Evolutionary conservation across 1,140 invertebrate genomes (phyloP).

Genomic region (Dendroctonus ponderosae): DNA sequence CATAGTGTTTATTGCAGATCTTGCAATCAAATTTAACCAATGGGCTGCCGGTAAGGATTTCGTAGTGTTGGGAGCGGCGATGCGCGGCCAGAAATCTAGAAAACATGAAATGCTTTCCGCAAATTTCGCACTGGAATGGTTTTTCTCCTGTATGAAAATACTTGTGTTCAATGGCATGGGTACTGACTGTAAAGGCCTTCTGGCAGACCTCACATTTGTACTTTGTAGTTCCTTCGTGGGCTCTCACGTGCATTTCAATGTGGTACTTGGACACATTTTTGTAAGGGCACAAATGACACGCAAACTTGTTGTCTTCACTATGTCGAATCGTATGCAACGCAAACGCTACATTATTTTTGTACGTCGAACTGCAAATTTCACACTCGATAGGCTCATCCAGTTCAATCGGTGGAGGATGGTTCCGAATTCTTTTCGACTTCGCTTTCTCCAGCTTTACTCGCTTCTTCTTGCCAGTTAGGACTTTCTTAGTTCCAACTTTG

Average conservation of each 20-base stretch:
- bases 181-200: conserved; percentile 54
- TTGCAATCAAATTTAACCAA: conserved; percentile 48
- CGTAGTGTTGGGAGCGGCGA: conserved; percentile 47
- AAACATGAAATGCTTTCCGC: conserved; percentile 55
- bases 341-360: conserved; percentile 43
- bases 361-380: conserved; percentile 44
- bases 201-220: conserved; percentile 55
- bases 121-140: conserved; percentile 63
- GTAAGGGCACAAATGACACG: conserved; percentile 52
- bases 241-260: conserved; percentile 49
- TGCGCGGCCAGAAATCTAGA: conserved; percentile 48
- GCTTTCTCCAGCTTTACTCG: neutral
- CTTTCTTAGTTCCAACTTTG: conserved; percentile 1
- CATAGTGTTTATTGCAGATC: conserved; percentile 49
- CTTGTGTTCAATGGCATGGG: conserved; percentile 51
- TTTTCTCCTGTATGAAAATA: conserved; percentile 59
- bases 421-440: conserved; percentile 34
- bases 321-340: conserved; percentile 47
- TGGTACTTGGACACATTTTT: conserved; percentile 51
- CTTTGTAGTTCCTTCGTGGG: conserved; percentile 52
- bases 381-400: conserved; percentile 43
- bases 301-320: conserved; percentile 46
- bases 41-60: conserved; percentile 47
- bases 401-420: conserved; percentile 57
- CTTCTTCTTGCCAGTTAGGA: neutral